These are phyloP conservation scores for Conus canariensis DNA, from an alignment of 2,888 invertebrate genomes.

Conservation along the genomic window DNA sequence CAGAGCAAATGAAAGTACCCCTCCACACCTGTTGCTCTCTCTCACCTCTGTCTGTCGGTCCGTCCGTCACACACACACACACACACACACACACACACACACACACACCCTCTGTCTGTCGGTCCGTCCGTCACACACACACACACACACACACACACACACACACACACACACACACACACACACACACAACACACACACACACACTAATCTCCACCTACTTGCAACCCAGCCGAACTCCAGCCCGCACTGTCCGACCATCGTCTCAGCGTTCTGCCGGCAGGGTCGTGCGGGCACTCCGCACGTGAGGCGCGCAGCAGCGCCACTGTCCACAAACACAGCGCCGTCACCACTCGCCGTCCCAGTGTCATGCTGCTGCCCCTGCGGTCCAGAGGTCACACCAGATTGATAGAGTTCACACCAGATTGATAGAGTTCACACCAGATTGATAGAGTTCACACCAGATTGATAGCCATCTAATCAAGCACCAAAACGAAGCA, in stretches of 20 bases:
- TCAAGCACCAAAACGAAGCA: too few relatives aligned
- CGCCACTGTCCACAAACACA: background rate
- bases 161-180: background rate
- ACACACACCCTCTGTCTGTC: too few relatives aligned
- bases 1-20: too few relatives aligned
- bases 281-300: background rate
- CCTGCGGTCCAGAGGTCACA: too few relatives aligned
- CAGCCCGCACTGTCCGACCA: slow-evolving; percentile 12
- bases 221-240: background rate
- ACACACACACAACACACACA: background rate
- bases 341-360: background rate
- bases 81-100: background rate
- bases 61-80: background rate
- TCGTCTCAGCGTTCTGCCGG: background rate
- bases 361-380: background rate
- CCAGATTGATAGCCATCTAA: too few relatives aligned
- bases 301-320: background rate
- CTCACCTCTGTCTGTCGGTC: too few relatives aligned
- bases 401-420: too few relatives aligned
- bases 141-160: background rate
- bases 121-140: too few relatives aligned
- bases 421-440: too few relatives aligned
- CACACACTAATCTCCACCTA: background rate
- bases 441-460: too few relatives aligned
- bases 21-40: too few relatives aligned